Evolutionary conservation across 2,888 invertebrate genomes (phyloP).

Genomic region (Pterobdella sp.): DNA sequence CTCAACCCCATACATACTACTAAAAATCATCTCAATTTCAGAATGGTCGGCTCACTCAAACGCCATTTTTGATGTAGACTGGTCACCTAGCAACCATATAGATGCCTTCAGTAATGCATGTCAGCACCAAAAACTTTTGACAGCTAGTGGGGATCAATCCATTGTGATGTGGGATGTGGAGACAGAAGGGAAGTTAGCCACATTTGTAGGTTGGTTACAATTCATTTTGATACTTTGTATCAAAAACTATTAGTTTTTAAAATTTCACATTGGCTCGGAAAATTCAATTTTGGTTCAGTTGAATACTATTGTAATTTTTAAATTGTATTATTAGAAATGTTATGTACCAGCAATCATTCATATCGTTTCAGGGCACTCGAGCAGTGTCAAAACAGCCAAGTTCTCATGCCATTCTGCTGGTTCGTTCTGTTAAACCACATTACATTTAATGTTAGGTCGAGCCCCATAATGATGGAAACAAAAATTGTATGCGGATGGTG

Average conservation of each 20-base stretch:
- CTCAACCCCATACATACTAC: not conserved
- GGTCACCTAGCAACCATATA: conserved; percentile 65
- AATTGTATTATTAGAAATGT: too few species aligned
- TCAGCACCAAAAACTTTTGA: conserved; percentile 63
- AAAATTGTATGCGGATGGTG: too few species aligned
- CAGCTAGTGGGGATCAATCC: conserved; percentile 77
- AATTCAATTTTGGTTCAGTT: too few species aligned
- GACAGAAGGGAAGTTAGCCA: conserved; percentile 44
- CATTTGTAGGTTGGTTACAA: conserved; percentile 60
- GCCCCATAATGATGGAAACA: too few species aligned
- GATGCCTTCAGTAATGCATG: not conserved
- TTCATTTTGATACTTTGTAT: too few species aligned
- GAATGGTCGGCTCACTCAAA: conserved; percentile 62
- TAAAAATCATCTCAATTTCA: conserved; percentile 33
- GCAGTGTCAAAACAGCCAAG: conserved; percentile 71
- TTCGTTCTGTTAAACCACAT: too few species aligned
- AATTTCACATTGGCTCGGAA: too few species aligned
- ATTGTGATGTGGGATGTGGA: conserved; percentile 69
- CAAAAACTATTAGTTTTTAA: too few species aligned
- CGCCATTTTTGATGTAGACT: conserved; percentile 80
- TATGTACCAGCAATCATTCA: too few species aligned
- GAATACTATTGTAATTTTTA: too few species aligned
- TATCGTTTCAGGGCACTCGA: conserved; percentile 58
- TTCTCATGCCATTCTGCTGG: conserved; percentile 63
- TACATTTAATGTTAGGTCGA: too few species aligned